phyloP scores from a whole-genome alignment of 2,888 invertebrate species.

The Cantharis rufa region DNA sequence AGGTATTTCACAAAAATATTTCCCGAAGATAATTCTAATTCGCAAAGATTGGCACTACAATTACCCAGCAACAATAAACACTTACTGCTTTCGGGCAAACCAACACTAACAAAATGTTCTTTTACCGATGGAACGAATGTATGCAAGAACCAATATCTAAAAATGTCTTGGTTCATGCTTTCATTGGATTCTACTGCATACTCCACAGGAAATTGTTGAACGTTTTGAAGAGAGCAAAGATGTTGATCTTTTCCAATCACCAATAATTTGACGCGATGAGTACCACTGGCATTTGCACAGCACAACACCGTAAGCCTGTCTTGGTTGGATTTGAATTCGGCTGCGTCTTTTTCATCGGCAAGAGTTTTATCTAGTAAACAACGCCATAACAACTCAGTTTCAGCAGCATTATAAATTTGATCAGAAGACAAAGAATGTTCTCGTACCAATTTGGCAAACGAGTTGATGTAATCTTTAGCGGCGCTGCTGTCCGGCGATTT shows the following conservation, averaged over 20 bases:
- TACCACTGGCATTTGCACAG: slow-evolving; percentile 14
- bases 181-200: slow-evolving; percentile 12
- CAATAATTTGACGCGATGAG: slow-evolving; percentile 10
- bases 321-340: slow-evolving; percentile 1
- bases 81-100: background rate
- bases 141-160: slow-evolving; percentile 13
- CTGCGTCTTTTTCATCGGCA: background rate
- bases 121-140: slow-evolving; percentile 13
- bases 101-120: background rate
- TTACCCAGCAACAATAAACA: slow-evolving; percentile 20
- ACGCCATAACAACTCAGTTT: slow-evolving; percentile 13
- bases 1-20: slow-evolving; percentile 2
- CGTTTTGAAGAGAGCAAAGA: background rate
- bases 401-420: slow-evolving; percentile 15
- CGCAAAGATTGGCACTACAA: background rate
- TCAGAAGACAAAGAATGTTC: background rate
- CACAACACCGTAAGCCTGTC: slow-evolving; percentile 13
- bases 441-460: background rate
- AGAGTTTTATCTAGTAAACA: slow-evolving; percentile 9
- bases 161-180: background rate
- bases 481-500: background rate
- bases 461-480: slow-evolving; percentile 1
- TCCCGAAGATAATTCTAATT: background rate
- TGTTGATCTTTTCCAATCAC: slow-evolving; percentile 11
- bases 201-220: slow-evolving; percentile 11